These are phyloP conservation scores for Tupaia tana DNA, from an alignment of 2,113 vertebrate genomes.

Conservation along the genomic window DNA sequence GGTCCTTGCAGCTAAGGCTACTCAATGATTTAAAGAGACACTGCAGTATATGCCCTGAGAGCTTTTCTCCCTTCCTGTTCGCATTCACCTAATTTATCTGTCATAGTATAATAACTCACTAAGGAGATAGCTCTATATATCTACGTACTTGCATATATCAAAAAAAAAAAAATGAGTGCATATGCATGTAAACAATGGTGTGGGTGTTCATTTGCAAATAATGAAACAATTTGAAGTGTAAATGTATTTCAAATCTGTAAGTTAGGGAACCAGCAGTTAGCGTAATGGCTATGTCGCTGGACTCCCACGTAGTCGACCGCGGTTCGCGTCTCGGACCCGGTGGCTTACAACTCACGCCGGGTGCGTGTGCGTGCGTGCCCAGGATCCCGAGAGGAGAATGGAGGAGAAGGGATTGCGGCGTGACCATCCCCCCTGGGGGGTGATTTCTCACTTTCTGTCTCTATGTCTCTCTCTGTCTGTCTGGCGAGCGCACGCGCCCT, in stretches of 20 bases:
- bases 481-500: no score
- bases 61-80: neutral
- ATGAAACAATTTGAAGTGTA: neutral
- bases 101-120: neutral
- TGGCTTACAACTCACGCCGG: no score
- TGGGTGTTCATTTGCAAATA: constrained; percentile 37
- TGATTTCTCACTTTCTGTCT: no score
- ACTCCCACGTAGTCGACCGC: no score
- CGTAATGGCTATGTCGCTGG: no score
- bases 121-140: neutral
- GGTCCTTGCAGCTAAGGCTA: neutral
- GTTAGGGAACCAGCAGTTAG: no score
- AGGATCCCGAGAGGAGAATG: no score
- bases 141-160: neutral
- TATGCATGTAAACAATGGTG: neutral
- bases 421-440: no score
- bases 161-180: neutral
- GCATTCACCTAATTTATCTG: neutral
- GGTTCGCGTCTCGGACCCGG: no score
- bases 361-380: no score
- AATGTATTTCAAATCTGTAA: constrained; percentile 25
- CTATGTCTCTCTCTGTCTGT: no score
- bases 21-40: neutral
- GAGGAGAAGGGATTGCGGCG: no score
- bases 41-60: neutral